Evolutionary conservation across 2,888 invertebrate species (phyloP), one percentile per base, ranked within the genome.

Genomic region (Linnaemya tessellans): DNA sequence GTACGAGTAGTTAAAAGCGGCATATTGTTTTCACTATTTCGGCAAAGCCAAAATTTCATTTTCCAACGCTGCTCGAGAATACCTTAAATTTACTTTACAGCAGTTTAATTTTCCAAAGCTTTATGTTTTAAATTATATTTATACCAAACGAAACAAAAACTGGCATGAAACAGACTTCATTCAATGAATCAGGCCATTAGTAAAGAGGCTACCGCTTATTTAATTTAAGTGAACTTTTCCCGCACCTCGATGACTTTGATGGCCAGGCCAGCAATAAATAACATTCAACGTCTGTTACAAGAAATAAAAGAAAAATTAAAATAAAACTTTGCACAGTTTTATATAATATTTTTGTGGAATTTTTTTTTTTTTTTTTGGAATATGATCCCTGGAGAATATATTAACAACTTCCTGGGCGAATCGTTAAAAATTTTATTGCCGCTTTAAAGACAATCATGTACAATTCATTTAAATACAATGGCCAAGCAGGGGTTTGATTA

Each of bases 371-470:
- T n/a, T n/a, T n/a, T n/a, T n/a, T n/a, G n/a, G 74, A 62, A 67
- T 80, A 67, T 65, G 70, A 75, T 68, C 75, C 75, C 70, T 75
- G 62, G 79, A 79, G 84, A 79, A 51, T 65, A 80, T 70, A 70
- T 80, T 80, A 71, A 79, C 68, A 84, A 79, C 79, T 79, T 84
- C 79, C 84, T 74, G 74, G 54, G 84, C 68, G 73, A 62, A 84
- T 74, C 65, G 77, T 70, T 67, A 67, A 80, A 80, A 49, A 70
- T 67, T 80, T 84, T 84, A 84, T 84, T 84, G 79, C 38, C 79
- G 79, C 74, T 84, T 84, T 74, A 80, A 80, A 70, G 70, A 70
- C 74, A 84, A 84, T 84, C 79, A 84, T 70, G 74, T 70, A 20
- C 62, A 68, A n/a, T 79, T 84, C 70, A 49, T 54, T 54, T 54